phyloP scores from a whole-genome alignment of 2,888 invertebrate genomes.

The Caenorhabditis sp. region DNA sequence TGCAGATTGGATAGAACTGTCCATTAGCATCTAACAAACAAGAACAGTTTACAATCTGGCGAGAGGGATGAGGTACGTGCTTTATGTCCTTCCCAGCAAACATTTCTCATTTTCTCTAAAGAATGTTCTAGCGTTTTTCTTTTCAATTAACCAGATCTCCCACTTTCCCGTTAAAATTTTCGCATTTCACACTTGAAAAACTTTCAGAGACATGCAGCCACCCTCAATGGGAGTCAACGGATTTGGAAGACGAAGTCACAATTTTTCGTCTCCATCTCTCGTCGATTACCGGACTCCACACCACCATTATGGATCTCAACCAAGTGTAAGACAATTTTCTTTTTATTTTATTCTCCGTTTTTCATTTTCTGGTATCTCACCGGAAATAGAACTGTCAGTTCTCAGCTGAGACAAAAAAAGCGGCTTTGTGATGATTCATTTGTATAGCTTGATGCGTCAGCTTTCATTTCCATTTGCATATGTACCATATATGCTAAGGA shows the following conservation, averaged over 20 bases:
- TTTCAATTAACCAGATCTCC: too few species aligned
- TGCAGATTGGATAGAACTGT: conserved; percentile 26
- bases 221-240: conserved; percentile 77
- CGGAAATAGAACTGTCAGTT: background rate
- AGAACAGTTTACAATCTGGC: conserved; percentile 31
- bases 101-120: background rate
- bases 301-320: conserved; percentile 63
- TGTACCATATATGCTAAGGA: background rate
- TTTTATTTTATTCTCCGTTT: conserved; percentile 3
- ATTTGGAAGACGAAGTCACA: conserved; percentile 70
- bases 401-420: conserved; percentile 12
- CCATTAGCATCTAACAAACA: conserved; percentile 19
- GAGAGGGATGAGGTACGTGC: conserved; percentile 36
- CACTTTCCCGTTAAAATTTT: background rate
- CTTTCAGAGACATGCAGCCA: conserved; percentile 61
- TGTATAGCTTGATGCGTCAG: conserved; percentile 46
- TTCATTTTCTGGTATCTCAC: background rate
- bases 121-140: background rate
- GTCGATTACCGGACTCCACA: conserved; percentile 61
- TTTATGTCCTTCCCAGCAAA: background rate
- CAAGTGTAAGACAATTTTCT: conserved; percentile 53
- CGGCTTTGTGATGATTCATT: conserved; percentile 29
- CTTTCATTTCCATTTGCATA: background rate
- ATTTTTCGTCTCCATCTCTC: conserved; percentile 68
- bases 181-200: background rate